Evolutionary conservation across 2,797 vertebrate genomes (phyloP).

Genomic region (Gallirallus australis): DNA sequence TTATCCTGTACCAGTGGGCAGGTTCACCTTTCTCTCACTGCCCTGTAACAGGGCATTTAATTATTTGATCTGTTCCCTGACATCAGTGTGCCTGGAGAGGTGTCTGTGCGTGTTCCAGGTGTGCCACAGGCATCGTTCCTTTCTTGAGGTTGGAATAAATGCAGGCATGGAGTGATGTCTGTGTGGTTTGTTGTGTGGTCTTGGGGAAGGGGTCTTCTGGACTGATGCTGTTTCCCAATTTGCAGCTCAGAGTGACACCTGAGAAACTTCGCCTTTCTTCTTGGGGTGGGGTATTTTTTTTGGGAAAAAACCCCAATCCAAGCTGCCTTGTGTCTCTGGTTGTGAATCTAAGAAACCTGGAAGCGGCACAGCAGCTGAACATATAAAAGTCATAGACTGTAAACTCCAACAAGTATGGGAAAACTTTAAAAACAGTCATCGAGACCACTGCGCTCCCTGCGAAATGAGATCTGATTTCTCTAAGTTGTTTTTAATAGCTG

Average conservation of each 20-base stretch:
- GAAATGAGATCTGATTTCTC: conserved; percentile 75
- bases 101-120: too few species aligned
- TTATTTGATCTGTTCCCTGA: not conserved
- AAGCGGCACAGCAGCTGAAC: conserved; percentile 43
- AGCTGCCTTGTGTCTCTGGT: conserved; percentile 16
- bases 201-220: not conserved
- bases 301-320: not conserved
- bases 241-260: not conserved
- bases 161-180: accelerated
- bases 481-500: conserved; percentile 79
- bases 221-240: not conserved
- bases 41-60: not conserved
- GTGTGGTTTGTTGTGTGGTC: not conserved
- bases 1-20: not conserved
- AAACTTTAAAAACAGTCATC: conserved; percentile 59
- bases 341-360: conserved; percentile 64
- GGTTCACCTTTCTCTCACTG: not conserved
- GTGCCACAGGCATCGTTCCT: too few species aligned
- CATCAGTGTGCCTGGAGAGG: accelerated
- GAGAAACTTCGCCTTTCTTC: not conserved
- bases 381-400: conserved; percentile 1
- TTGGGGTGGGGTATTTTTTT: not conserved
- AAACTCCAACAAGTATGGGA: conserved; percentile 30
- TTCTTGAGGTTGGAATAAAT: not conserved
- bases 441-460: conserved; percentile 60